These are phyloP conservation scores for Drosophila arizonae DNA, from an alignment of 1,140 invertebrate species.

Conservation along the genomic window DNA sequence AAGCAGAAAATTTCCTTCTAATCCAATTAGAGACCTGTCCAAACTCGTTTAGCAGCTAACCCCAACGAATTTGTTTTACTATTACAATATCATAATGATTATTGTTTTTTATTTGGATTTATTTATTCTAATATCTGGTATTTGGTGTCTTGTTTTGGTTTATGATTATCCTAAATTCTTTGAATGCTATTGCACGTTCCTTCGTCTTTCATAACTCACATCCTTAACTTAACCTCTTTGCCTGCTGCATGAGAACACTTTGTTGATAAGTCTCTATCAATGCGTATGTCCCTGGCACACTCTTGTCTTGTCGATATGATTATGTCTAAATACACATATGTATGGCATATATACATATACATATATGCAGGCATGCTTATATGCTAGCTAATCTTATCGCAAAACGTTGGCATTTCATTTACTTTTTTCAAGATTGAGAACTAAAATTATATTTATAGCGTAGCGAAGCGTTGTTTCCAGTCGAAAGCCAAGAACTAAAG, in stretches of 20 bases:
- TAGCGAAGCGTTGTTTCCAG: not conserved
- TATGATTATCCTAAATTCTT: constrained; percentile 1
- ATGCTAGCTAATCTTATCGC: constrained; percentile 20
- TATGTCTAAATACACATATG: not conserved
- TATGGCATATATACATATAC: not conserved
- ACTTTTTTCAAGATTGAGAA: constrained; percentile 12
- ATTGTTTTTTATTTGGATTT: too few species aligned
- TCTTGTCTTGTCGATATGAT: constrained; percentile 18
- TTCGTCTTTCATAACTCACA: not conserved
- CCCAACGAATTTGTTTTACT: constrained; percentile 7
- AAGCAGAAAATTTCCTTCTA: constrained; percentile 18
- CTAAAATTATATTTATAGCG: not conserved
- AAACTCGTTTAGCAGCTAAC: constrained; percentile 27
- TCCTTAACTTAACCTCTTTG: constrained; percentile 3
- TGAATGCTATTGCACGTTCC: constrained; percentile 9
- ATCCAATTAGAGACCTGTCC: constrained; percentile 14
- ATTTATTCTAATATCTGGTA: not conserved
- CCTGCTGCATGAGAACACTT: constrained; percentile 12
- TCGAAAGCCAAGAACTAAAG: not conserved
- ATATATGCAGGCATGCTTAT: not conserved
- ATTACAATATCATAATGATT: constrained; percentile 5
- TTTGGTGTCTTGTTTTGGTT: constrained; percentile 42
- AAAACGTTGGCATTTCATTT: not conserved
- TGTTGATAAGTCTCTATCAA: not conserved
- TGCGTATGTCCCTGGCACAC: constrained; percentile 2